These are phyloP conservation scores for Cataglyphis rosenhaueri DNA, from an alignment of 2,888 invertebrate genomes.

Conservation along the genomic window DNA sequence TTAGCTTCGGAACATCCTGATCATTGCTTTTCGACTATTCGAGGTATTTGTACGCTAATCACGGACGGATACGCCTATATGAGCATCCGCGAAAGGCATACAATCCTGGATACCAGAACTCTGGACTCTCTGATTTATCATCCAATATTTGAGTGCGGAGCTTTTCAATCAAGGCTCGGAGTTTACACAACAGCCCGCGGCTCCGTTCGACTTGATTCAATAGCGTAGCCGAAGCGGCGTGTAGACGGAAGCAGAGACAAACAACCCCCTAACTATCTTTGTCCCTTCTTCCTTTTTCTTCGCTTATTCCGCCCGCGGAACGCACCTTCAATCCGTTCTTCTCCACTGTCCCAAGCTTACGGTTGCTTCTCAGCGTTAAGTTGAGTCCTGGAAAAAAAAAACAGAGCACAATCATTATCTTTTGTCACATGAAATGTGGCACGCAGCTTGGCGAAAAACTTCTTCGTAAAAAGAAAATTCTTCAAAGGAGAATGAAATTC, in stretches of 20 bases:
- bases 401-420: conserved; percentile 44
- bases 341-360: conserved; percentile 57
- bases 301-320: conserved; percentile 51
- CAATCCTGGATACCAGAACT: conserved; percentile 65
- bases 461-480: background rate
- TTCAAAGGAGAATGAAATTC: conserved; percentile 25
- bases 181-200: conserved; percentile 84
- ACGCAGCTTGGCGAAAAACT: conserved; percentile 22
- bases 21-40: conserved; percentile 54
- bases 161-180: conserved; percentile 83
- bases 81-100: conserved; percentile 62
- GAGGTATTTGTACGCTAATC: conserved; percentile 56
- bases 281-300: conserved; percentile 68
- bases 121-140: conserved; percentile 80
- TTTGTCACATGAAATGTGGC: conserved; percentile 48
- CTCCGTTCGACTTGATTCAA: conserved; percentile 79
- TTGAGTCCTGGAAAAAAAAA: conserved; percentile 12
- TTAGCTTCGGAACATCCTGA: conserved; percentile 60
- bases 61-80: conserved; percentile 51
- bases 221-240: conserved; percentile 76
- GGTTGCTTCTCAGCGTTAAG: conserved; percentile 9
- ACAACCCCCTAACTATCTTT: conserved; percentile 79
- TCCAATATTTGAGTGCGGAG: conserved; percentile 84
- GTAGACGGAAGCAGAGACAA: conserved; percentile 81
- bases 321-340: conserved; percentile 48